Evolutionary conservation across 23 tunicate genomes (phyloP).

Genomic region (Oikopleura albicans): DNA sequence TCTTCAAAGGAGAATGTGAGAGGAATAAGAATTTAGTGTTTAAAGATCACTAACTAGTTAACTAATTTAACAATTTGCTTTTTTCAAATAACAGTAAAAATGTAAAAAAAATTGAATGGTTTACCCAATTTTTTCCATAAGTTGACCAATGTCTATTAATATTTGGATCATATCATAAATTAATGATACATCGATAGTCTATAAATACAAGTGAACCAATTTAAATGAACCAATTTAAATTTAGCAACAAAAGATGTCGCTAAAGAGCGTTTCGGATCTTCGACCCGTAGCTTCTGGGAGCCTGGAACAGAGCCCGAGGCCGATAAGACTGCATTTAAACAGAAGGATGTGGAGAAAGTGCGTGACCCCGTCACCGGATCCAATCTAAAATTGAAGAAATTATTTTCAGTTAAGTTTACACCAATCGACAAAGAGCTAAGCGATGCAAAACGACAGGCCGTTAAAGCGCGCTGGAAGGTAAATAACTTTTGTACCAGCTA

Average conservation of each 20-base stretch:
- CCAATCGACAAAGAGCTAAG: constrained; percentile 22
- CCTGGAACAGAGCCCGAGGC: background rate
- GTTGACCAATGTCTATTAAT: background rate
- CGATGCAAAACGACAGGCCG: background rate
- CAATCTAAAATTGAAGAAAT: constrained; percentile 57
- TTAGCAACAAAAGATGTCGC: background rate
- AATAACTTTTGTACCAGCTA: too few relatives aligned
- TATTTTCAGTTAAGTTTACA: constrained; percentile 73
- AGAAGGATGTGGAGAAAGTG: background rate
- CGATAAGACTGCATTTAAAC: background rate
- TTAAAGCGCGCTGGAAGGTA: background rate
- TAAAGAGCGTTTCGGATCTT: background rate
- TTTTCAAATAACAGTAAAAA: too few relatives aligned
- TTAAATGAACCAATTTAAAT: too few relatives aligned
- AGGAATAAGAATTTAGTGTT: too few relatives aligned
- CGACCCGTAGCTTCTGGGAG: background rate
- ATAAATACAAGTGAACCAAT: too few relatives aligned
- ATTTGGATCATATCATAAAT: too few relatives aligned
- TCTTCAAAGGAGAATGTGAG: background rate
- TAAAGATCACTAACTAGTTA: too few relatives aligned
- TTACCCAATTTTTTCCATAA: background rate
- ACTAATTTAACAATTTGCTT: too few relatives aligned
- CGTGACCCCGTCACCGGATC: constrained; percentile 45
- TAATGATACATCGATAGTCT: too few relatives aligned
- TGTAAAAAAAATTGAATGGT: too few relatives aligned